Percentiles rank a stretch among this genome's conserved stretches.
Evolutionary conservation across 2,113 vertebrate genomes (phyloP).

Genomic region (Carlito syrichta): DNA sequence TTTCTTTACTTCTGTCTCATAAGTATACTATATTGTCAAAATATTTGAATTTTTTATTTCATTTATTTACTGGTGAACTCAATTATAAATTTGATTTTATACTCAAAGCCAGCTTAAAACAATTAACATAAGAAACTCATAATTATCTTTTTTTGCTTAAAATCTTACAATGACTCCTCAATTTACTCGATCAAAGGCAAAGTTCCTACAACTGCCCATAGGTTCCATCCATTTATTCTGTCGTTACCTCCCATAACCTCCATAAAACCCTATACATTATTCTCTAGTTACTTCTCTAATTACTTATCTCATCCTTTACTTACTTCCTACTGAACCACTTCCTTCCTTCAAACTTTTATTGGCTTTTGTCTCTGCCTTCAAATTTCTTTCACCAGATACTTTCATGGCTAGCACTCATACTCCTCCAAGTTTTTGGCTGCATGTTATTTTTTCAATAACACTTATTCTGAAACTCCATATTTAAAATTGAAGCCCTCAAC

Average conservation of each 20-base stretch:
- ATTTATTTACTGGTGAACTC: background rate
- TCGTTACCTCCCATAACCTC: fast-evolving
- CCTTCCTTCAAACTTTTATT: background rate
- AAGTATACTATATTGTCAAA: background rate
- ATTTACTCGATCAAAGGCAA: background rate
- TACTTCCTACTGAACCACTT: background rate
- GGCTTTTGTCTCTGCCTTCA: background rate
- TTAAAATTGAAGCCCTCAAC: background rate
- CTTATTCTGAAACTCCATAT: background rate
- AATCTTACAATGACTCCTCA: background rate
- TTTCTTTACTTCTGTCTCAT: no score
- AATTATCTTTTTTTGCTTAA: background rate
- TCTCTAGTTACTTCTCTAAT: background rate
- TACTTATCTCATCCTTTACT: background rate
- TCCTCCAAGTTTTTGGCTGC: background rate
- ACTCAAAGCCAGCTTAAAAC: background rate
- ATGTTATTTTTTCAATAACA: background rate
- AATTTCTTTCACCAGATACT: background rate
- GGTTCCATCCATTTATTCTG: background rate
- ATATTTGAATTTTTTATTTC: background rate
- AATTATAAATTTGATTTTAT: background rate
- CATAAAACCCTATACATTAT: background rate
- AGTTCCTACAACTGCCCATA: background rate
- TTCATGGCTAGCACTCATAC: background rate
- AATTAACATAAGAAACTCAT: background rate